These are phyloP conservation scores for Takifugu flavidus DNA, from an alignment of 2,113 vertebrate genomes.

Conservation along the genomic window DNA sequence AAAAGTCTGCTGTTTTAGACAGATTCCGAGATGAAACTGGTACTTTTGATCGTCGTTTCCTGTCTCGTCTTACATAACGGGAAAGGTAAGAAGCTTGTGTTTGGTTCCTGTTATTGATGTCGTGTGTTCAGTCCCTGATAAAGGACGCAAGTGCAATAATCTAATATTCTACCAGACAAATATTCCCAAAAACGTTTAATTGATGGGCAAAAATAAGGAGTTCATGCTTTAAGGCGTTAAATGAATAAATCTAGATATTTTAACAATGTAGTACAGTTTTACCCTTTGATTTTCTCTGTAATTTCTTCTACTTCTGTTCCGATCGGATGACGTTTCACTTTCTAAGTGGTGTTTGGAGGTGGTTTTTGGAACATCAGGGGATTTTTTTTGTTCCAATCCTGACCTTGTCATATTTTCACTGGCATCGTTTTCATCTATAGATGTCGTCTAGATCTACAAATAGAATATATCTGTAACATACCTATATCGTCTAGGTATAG, in stretches of 20 bases:
- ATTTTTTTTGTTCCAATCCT: not conserved
- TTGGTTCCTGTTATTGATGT: not conserved
- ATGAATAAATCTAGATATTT: not conserved
- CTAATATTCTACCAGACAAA: no score
- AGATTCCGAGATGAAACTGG: slow-evolving; percentile 47
- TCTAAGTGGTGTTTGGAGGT: slow-evolving; percentile 16
- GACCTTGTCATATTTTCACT: not conserved
- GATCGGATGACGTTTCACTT: slow-evolving; percentile 10
- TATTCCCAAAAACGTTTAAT: not conserved
- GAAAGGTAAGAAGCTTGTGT: slow-evolving; percentile 49
- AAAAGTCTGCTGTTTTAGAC: no score
- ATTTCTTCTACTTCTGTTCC: not conserved
- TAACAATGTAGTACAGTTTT: not conserved
- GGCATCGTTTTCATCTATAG: no score
- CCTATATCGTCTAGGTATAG: no score
- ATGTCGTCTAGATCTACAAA: no score
- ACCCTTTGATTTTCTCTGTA: no score
- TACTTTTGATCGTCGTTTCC: slow-evolving; percentile 41
- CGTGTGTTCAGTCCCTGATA: no score
- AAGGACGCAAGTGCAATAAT: no score
- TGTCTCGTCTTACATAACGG: slow-evolving; percentile 56
- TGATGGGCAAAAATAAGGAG: not conserved
- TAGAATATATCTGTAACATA: no score
- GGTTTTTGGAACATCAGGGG: slow-evolving; percentile 5
- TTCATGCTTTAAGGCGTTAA: not conserved